Percentiles rank a stretch among this genome's conserved stretches.
phyloP scores from a whole-genome alignment of 2,797 vertebrate genomes.

The Limnodromus scolopaceus region DNA sequence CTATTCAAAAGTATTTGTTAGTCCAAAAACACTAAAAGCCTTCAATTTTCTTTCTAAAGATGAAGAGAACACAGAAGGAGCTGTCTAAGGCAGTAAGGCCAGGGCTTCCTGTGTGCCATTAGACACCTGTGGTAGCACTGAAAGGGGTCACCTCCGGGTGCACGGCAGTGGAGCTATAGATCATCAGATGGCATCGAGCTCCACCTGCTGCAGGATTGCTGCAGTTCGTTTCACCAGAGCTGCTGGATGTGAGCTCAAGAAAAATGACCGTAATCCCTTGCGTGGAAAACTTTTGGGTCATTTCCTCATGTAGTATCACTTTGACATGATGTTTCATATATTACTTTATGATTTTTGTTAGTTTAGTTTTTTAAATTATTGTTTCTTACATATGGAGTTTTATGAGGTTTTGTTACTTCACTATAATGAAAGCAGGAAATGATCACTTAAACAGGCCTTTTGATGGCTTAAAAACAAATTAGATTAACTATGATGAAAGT shows the following conservation, averaged over 20 bases:
- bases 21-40: neutral
- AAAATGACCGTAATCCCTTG: neutral
- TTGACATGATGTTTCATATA: neutral
- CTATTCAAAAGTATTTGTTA: neutral
- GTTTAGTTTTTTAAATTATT: neutral
- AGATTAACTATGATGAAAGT: neutral
- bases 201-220: constrained; percentile 33
- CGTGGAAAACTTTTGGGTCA: neutral
- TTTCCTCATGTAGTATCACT: neutral
- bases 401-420: neutral
- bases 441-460: neutral
- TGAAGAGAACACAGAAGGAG: neutral
- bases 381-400: neutral
- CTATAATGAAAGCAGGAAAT: constrained; percentile 28
- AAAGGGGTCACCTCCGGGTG: neutral
- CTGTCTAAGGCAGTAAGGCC: neutral
- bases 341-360: neutral
- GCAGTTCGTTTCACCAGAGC: neutral
- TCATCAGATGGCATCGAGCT: neutral
- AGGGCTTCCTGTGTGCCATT: neutral
- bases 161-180: accelerated
- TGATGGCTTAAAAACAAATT: constrained; percentile 14
- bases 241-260: neutral
- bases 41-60: neutral
- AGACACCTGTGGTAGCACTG: neutral